phyloP scores from a whole-genome alignment of 2,888 invertebrate species.

The Oeneis ivallda region DNA sequence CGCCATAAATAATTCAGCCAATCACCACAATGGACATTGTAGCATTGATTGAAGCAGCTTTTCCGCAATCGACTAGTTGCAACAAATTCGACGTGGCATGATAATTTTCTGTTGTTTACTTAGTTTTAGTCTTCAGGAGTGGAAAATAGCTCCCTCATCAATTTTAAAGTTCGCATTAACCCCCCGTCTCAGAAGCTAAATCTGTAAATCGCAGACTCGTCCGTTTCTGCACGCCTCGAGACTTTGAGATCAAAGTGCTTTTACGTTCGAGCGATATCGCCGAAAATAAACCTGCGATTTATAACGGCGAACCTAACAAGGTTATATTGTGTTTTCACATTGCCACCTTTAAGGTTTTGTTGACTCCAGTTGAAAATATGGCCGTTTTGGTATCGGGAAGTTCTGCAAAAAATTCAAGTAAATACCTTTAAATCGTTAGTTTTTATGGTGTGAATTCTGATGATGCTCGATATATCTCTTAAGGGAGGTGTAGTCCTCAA shows the following conservation, averaged over 20 bases:
- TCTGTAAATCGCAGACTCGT: conserved; percentile 24
- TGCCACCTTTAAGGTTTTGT: neutral
- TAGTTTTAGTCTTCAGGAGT: neutral
- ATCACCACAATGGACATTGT: no score
- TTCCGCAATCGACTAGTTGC: no score
- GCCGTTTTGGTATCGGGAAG: no score
- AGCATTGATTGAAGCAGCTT: no score
- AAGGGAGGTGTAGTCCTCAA: no score
- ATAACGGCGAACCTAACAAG: conserved; percentile 4
- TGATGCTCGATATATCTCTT: no score
- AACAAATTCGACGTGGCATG: neutral
- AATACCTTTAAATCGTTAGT: no score
- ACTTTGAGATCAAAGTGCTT: conserved; percentile 29
- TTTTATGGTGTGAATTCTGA: no score
- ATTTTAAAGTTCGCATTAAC: conserved; percentile 11
- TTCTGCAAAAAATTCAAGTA: no score
- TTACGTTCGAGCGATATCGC: conserved; percentile 18
- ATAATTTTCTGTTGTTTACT: neutral
- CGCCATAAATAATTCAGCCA: no score
- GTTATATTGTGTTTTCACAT: neutral
- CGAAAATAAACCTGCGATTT: conserved; percentile 26
- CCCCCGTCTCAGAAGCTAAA: conserved; percentile 19
- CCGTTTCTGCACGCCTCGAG: conserved; percentile 19
- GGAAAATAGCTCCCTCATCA: conserved; percentile 3
- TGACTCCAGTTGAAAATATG: neutral